Evolutionary conservation across 2,888 invertebrate species (phyloP), one percentile per base, ranked within the genome.

Genomic region (Eristalis pertinax): DNA sequence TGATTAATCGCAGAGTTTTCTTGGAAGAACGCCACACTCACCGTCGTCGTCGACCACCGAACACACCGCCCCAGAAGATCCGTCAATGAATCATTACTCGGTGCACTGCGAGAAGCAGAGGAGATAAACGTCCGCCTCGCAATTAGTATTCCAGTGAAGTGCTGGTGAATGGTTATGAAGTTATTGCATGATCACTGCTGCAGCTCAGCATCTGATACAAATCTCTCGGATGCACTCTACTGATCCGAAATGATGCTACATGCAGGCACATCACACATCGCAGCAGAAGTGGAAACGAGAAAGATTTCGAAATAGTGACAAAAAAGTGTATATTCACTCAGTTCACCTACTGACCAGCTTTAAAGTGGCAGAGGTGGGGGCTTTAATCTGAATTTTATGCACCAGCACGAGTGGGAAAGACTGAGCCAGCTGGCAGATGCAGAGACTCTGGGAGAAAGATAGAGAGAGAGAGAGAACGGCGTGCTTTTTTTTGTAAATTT

Each of bases 71-170:
- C 41, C 19, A 84, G 38, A 38, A 72, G 79, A 78, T 72, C 79
- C 70, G 75, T 69, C 77, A 77, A 50, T 73, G 77, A 85, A 69
- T 85, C 73, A 85, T 24, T 50, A 19, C 38, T 38, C 43, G 38
- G 15, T 13, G 41, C 29, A 62, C 29, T 19, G n/a, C 29, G 19
- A 43, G 41, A 32, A 35, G 65, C 43, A 69, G 62, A 43, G 65
- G 35, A 76, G 69, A 70, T 75, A 70, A 43, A 56, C 35, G 63
- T 32, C 32, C 11, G 10, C 32, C 13, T n/a, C 35, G 64, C 75
- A 79, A 85, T 86, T 82, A 70, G 82, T 77, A 86, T 86, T 82
- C 82, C 73, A 24, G 77, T 69, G 11, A 76, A 81, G 76, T 73
- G 69, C 64, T 73, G 64, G 69, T 68, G 73, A 73, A 43, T 74